Evolutionary conservation across 2,113 vertebrate species (phyloP), one percentile per base, ranked within the genome.

Genomic region (Columba livia): DNA sequence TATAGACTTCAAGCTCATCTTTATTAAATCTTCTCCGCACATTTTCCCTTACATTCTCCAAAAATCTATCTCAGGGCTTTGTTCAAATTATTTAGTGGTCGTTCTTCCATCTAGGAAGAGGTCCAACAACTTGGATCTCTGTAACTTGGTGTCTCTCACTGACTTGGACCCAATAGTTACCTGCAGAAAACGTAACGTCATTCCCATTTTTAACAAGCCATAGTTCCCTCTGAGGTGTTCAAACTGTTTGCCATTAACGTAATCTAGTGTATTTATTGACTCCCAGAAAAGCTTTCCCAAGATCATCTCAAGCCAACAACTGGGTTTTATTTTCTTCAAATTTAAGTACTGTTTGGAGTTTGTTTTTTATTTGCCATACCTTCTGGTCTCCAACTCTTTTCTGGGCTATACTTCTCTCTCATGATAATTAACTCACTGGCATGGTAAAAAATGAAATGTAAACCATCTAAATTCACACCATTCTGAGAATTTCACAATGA

Each of bases 1-100:
- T 91, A 88, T 42, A 79, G 89, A 58, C 89, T 89, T 85, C 66
- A 47, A 87, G 61, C 44, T 95, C 93, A 93, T 95, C 78, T 73
- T 94, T 87, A 81, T 75, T 79, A 85, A 92, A 64, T 82, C 73
- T 85, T 92, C 81, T 72, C 78, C 70, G 88, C 84, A 85, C n/a
- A 44, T 94, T 92, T 91, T 93, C 62, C 73, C 50, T 70, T 50
- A 13, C 24, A 10, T 65, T 69, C 61, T 94, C 94, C 44, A 69
- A 94, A 89, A 92, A 65, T 32, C 20, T 65, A 36, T 61, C 71
- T 57, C 62, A 77, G 58, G 28, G 26, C 40, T 93, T 92, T 75
- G 29, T 40, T 71, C 31, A 61, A 72, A 53, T 40, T 85, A 65
- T 40, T 93, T 12, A 79, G 38, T 9, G 7, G 13, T 40, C 36